Percentiles rank a stretch among this genome's conserved stretches.
phyloP scores from a whole-genome alignment of 35 echinoderm and acorn worm species.

The Holothuria glaberrima region DNA sequence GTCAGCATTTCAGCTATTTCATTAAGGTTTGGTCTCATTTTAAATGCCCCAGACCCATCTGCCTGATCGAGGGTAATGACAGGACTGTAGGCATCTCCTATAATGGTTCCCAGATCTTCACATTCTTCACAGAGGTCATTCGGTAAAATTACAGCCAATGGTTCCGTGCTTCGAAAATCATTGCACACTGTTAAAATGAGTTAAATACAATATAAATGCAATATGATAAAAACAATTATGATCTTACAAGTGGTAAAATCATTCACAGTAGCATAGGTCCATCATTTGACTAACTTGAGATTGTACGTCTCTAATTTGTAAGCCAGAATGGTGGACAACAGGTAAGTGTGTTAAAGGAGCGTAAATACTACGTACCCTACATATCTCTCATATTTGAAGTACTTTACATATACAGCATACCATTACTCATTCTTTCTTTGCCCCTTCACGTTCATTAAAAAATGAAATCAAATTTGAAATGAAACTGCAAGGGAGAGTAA shows the following conservation, averaged over 20 bases:
- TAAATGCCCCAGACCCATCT: slow-evolving; percentile 65
- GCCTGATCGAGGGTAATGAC: slow-evolving; percentile 76
- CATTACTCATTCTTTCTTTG: too few species aligned
- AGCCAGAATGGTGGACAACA: too few species aligned
- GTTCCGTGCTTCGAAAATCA: slow-evolving; percentile 68
- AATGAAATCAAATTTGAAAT: too few species aligned
- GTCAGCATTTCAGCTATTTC: slow-evolving; percentile 69
- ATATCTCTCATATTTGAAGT: too few species aligned
- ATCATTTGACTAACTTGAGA: neutral
- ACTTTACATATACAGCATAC: too few species aligned
- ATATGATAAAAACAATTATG: neutral
- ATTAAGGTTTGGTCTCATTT: slow-evolving; percentile 56
- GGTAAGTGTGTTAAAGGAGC: too few species aligned
- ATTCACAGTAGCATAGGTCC: neutral
- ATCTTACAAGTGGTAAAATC: too few species aligned
- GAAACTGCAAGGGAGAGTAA: too few species aligned
- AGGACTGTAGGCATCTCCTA: slow-evolving; percentile 77
- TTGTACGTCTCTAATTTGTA: too few species aligned
- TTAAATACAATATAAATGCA: neutral
- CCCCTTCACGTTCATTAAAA: too few species aligned
- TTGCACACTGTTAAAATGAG: slow-evolving; percentile 54
- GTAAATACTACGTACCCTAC: too few species aligned
- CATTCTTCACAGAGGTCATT: slow-evolving; percentile 75
- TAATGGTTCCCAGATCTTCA: slow-evolving; percentile 51
- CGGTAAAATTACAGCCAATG: slow-evolving; percentile 70